Conservation (phyloP, 1,140 invertebrate genomes). For the Heliconius congener region DNA sequence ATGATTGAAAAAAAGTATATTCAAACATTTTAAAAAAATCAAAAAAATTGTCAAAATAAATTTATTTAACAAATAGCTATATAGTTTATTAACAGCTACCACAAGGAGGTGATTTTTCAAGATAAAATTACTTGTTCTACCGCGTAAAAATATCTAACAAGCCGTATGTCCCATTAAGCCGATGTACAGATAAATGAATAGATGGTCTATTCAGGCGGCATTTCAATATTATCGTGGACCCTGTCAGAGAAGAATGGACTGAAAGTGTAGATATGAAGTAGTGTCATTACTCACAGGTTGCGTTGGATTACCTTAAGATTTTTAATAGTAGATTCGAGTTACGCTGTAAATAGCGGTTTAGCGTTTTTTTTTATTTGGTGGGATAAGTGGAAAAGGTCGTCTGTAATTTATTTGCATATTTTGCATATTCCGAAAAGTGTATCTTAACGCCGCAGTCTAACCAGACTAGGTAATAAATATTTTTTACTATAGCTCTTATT, state of each 20-base stretch:
- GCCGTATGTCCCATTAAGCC: conserved; percentile 49
- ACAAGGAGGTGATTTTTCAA: no score
- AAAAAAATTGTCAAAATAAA: no score
- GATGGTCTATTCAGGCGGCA: conserved; percentile 62
- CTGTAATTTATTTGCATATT: neutral
- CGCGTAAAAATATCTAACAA: neutral
- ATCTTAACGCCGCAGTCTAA: no score
- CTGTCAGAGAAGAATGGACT: conserved; percentile 68
- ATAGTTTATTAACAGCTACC: no score
- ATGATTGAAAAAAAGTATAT: no score
- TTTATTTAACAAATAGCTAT: no score
- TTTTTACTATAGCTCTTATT: no score
- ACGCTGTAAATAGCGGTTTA: neutral
- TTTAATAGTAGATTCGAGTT: conserved; percentile 11
- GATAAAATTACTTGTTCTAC: no score
- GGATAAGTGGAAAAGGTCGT: no score
- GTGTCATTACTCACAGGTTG: conserved; percentile 53
- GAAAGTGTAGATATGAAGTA: conserved; percentile 63
- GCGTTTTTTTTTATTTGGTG: neutral
- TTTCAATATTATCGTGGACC: conserved; percentile 76
- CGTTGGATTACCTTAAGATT: conserved; percentile 19
- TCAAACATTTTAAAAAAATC: no score
- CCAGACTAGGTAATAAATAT: no score
- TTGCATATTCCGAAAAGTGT: neutral
- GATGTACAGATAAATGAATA: conserved; percentile 64